These are phyloP conservation scores for Frankliniella intonsa DNA, from an alignment of 2,888 invertebrate genomes.

Conservation along the genomic window DNA sequence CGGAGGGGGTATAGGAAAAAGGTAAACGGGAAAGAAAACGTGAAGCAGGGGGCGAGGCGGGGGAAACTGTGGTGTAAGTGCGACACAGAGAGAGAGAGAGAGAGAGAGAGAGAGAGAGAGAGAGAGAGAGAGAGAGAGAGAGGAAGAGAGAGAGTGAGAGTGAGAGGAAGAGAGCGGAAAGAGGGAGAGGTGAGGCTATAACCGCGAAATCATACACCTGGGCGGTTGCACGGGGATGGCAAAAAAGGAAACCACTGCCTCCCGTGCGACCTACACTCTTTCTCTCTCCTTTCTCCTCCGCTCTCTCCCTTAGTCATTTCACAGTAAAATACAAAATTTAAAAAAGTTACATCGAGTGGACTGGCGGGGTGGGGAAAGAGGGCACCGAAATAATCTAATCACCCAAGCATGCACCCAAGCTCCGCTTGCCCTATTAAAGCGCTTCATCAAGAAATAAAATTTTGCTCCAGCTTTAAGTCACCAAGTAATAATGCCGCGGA, in stretches of 20 bases:
- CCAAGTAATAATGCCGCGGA: too few species aligned
- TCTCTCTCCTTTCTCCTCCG: neutral
- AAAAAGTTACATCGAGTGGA: too few species aligned
- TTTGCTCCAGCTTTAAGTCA: neutral
- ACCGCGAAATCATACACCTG: constrained; percentile 13
- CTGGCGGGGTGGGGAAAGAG: too few species aligned
- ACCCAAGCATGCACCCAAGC: neutral
- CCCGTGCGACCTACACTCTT: neutral
- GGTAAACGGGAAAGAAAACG: neutral
- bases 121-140: neutral
- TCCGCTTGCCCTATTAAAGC: neutral
- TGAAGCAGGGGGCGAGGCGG: neutral
- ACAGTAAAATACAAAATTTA: too few species aligned
- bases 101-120: neutral
- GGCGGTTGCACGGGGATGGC: neutral
- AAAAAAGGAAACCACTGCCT: neutral
- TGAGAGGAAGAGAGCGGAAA: neutral
- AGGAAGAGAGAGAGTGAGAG: neutral
- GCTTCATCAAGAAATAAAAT: neutral
- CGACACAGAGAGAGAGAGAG: neutral
- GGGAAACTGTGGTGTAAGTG: too few species aligned
- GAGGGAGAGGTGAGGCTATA: neutral
- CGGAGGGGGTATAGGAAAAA: neutral
- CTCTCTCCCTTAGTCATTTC: neutral
- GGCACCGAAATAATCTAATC: constrained; percentile 1